A percentile compares a stretch with the other conserved stretches of the same genome.
Evolutionary conservation across 2,113 vertebrate species (phyloP).

Genomic region (Bujurquina vittata): DNA sequence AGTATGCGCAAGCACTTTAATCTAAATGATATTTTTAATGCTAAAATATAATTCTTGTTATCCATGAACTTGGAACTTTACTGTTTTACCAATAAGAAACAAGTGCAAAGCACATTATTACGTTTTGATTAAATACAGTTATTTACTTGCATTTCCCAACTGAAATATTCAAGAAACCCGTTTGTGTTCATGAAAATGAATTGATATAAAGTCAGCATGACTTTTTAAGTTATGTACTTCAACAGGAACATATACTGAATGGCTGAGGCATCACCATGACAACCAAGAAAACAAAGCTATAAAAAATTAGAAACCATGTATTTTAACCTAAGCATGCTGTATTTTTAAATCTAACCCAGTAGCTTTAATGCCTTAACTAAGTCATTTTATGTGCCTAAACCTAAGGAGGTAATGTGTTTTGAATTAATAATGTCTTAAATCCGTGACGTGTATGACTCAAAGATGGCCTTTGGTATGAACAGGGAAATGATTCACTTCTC

Average conservation of each 20-base stretch:
- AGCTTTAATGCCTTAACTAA: too few species aligned
- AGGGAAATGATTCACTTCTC: not conserved
- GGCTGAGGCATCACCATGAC: too few species aligned
- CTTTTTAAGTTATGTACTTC: not conserved
- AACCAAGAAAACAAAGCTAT: not conserved
- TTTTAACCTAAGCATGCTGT: rapidly evolving
- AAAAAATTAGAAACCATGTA: not conserved
- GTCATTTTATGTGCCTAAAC: too few species aligned
- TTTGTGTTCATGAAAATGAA: not conserved
- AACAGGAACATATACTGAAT: not conserved
- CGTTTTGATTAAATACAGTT: too few species aligned
- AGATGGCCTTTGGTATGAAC: not conserved
- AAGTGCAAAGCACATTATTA: too few species aligned
- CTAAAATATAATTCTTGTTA: too few species aligned
- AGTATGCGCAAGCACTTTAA: too few species aligned
- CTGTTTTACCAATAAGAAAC: too few species aligned
- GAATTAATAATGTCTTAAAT: not conserved
- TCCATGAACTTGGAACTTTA: too few species aligned
- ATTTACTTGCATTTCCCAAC: too few species aligned
- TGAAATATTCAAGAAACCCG: too few species aligned
- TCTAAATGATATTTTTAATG: too few species aligned
- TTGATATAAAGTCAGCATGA: not conserved
- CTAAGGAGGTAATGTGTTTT: not conserved
- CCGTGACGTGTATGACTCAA: not conserved
- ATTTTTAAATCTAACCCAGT: not conserved